phyloP scores from a whole-genome alignment of 2,888 invertebrate genomes.

The Aspidiotus rigidus region DNA sequence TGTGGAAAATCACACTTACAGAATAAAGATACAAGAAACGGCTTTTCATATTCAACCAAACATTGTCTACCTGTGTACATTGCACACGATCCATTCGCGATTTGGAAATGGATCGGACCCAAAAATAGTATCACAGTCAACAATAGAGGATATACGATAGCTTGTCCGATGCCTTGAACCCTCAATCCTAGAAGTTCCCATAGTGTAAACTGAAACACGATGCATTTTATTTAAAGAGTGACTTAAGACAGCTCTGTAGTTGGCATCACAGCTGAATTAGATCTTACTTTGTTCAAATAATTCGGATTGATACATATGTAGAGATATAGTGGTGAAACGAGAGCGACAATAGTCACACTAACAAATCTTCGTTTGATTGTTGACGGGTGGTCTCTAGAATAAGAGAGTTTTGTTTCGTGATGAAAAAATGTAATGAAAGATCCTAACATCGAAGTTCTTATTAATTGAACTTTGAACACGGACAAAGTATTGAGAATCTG shows the following conservation, averaged over 20 bases:
- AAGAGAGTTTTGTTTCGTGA: conserved; percentile 33
- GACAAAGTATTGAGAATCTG: too few relatives aligned
- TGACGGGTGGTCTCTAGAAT: conserved; percentile 73
- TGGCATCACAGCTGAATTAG: conserved; percentile 13
- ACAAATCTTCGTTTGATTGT: conserved; percentile 79
- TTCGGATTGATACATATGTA: conserved; percentile 60
- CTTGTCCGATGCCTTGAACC: conserved; percentile 61
- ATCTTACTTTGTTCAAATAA: conserved; percentile 50
- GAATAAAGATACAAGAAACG: not conserved
- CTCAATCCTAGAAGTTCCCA: conserved; percentile 67
- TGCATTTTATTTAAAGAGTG: conserved; percentile 27
- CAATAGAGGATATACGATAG: conserved; percentile 61
- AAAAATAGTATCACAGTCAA: conserved; percentile 71
- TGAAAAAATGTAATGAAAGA: conserved; percentile 17
- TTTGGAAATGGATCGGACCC: conserved; percentile 59
- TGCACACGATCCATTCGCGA: conserved; percentile 41
- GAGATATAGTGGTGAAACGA: conserved; percentile 68
- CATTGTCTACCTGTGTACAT: conserved; percentile 11
- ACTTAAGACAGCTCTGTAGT: conserved; percentile 7
- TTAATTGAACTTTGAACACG: too few relatives aligned
- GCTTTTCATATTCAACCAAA: not conserved
- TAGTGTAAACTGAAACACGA: conserved; percentile 50
- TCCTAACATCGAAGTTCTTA: too few relatives aligned
- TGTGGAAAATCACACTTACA: conserved; percentile 40
- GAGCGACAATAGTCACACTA: conserved; percentile 72